Conservation (phyloP, 2,888 invertebrate genomes). For the Acanthosepion pharaonis region DNA sequence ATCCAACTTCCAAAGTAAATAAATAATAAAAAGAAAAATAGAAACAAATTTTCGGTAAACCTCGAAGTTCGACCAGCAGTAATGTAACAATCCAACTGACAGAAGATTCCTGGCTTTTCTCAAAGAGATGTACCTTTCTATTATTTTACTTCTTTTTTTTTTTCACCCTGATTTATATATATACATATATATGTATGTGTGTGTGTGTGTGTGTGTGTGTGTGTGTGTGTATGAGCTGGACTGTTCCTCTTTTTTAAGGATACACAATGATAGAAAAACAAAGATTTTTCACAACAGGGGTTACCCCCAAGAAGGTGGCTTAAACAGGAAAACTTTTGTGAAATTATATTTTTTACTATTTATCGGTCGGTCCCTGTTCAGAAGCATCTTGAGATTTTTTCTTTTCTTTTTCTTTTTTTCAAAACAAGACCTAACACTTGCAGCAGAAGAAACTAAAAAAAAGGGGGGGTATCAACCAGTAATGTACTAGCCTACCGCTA, state of each 20-base stretch:
- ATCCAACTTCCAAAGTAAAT: background rate
- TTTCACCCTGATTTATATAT: too few species aligned
- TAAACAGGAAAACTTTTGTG: background rate
- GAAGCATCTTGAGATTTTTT: background rate
- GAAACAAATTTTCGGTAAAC: background rate
- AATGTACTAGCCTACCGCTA: background rate
- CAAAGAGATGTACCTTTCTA: background rate
- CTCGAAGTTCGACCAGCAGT: background rate
- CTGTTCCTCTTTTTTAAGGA: background rate
- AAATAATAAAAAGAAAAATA: background rate
- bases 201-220: too few species aligned
- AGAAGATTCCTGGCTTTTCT: background rate
- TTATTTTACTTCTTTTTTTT: background rate
- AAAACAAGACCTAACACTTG: background rate
- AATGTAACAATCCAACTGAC: constrained; percentile 3
- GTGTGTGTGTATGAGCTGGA: background rate
- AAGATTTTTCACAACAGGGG: background rate
- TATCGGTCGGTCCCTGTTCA: background rate
- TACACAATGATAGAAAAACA: background rate
- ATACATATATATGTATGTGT: too few species aligned
- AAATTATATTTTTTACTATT: background rate
- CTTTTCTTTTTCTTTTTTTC: background rate
- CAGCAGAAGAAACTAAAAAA: background rate
- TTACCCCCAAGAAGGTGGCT: constrained; percentile 4
- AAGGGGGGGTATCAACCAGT: background rate